Conservation (phyloP, 1,140 invertebrate genomes). For the Magallana angulata region DNA sequence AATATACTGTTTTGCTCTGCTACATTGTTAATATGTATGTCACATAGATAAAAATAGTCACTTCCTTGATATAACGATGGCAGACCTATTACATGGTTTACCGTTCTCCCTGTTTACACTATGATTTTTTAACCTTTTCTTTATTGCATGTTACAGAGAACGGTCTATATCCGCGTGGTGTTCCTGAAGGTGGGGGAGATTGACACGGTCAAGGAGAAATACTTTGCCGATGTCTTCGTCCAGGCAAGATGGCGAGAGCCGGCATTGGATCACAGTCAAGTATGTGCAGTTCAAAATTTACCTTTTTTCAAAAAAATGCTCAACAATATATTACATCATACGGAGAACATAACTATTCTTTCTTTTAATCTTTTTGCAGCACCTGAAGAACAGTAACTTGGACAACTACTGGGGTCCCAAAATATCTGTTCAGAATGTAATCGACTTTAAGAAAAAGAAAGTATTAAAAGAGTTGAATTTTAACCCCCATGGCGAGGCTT, state of each 20-base stretch:
- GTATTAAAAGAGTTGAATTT: constrained; percentile 58
- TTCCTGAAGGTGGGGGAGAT: constrained; percentile 75
- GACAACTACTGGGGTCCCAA: constrained; percentile 69
- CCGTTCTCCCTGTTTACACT: no score
- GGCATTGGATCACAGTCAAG: constrained; percentile 60
- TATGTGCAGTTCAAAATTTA: not conserved
- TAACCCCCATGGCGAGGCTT: constrained; percentile 62
- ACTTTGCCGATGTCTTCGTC: constrained; percentile 69
- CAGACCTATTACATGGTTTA: no score
- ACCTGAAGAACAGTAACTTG: constrained; percentile 35
- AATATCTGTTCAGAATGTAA: constrained; percentile 67
- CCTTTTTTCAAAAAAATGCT: no score
- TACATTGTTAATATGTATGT: no score
- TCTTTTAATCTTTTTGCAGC: not conserved
- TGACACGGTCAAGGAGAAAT: constrained; percentile 74
- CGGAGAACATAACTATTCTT: not conserved
- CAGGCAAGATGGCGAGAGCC: constrained; percentile 73
- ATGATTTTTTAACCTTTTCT: no score
- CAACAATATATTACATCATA: no score
- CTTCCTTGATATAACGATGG: no score
- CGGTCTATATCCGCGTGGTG: constrained; percentile 65
- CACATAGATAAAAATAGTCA: no score
- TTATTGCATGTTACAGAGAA: constrained; percentile 51
- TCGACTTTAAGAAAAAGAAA: constrained; percentile 54
- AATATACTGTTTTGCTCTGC: no score